These are phyloP conservation scores for Mormyrus iriodes DNA, from an alignment of 2,113 vertebrate species.

Conservation along the genomic window DNA sequence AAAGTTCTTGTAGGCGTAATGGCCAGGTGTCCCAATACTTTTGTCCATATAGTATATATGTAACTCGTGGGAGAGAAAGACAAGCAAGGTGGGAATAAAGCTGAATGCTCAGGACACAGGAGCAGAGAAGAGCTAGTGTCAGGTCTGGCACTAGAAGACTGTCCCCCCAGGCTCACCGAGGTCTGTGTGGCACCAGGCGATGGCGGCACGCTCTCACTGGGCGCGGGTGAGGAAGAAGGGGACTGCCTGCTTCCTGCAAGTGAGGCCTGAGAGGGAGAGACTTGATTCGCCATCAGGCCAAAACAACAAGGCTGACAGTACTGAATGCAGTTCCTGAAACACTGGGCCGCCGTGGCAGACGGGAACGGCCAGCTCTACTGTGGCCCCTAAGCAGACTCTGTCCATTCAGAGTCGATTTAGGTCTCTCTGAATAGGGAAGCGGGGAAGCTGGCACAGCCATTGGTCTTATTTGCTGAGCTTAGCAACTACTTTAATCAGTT, in stretches of 20 bases:
- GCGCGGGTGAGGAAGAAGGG: slow-evolving; percentile 69
- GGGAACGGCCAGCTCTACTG: neutral
- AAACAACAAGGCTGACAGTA: neutral
- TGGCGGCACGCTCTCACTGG: slow-evolving; percentile 71
- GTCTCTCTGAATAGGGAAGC: too few species aligned
- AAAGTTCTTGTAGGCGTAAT: neutral
- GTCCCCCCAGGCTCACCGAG: slow-evolving; percentile 63
- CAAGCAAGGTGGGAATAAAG: neutral
- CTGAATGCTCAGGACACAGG: neutral
- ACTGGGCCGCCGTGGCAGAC: too few species aligned
- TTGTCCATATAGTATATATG: neutral
- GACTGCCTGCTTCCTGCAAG: slow-evolving; percentile 75
- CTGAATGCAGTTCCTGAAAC: neutral
- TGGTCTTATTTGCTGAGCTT: neutral
- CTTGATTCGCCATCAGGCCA: slow-evolving; percentile 33
- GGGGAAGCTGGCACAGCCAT: neutral
- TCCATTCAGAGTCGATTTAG: neutral
- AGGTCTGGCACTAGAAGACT: neutral
- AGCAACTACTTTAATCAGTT: neutral
- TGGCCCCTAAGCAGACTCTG: neutral
- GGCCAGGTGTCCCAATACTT: neutral
- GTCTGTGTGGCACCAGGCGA: slow-evolving; percentile 76
- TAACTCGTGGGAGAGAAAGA: neutral
- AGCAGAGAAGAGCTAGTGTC: neutral
- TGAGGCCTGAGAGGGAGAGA: slow-evolving; percentile 72